Evolutionary conservation across 1,140 invertebrate genomes (phyloP).

Genomic region (Ceratosolen fusciceps): DNA sequence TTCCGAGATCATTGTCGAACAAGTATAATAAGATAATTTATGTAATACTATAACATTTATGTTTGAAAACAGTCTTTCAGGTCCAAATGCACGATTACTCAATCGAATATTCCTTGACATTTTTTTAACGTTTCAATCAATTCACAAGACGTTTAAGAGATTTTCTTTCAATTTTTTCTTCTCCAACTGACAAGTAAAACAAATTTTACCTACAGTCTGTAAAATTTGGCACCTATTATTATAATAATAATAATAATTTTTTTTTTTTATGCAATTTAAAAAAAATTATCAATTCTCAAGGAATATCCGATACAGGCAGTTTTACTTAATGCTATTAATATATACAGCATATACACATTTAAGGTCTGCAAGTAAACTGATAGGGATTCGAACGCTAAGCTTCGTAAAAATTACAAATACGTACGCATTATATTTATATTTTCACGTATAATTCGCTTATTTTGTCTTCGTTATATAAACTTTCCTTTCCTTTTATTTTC

Average conservation of each 20-base stretch:
- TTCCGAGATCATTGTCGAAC: conserved; percentile 30
- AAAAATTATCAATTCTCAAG: conserved; percentile 27
- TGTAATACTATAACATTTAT: conserved; percentile 56
- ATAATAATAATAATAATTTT: too few species aligned
- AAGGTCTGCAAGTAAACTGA: conserved; percentile 30
- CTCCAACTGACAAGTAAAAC: background rate
- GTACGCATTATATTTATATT: conserved; percentile 22
- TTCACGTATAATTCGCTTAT: background rate
- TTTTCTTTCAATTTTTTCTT: too few species aligned
- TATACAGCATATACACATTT: conserved; percentile 48
- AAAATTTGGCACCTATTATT: conserved; percentile 62
- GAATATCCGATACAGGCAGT: conserved; percentile 56
- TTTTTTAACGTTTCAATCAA: background rate
- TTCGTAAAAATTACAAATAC: conserved; percentile 29
- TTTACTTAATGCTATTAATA: conserved; percentile 46
- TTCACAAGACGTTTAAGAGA: background rate
- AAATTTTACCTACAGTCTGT: conserved; percentile 58
- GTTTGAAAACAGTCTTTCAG: conserved; percentile 63
- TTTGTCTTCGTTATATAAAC: conserved; percentile 26
- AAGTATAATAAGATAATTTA: conserved; percentile 45
- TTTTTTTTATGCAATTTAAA: background rate
- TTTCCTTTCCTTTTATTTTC: background rate
- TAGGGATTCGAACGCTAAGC: conserved; percentile 15
- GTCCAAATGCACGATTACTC: conserved; percentile 57
- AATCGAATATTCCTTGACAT: conserved; percentile 54